Percentiles rank a stretch among this genome's conserved stretches.
Evolutionary conservation across 2,113 vertebrate species (phyloP).

Genomic region (Mola mola): DNA sequence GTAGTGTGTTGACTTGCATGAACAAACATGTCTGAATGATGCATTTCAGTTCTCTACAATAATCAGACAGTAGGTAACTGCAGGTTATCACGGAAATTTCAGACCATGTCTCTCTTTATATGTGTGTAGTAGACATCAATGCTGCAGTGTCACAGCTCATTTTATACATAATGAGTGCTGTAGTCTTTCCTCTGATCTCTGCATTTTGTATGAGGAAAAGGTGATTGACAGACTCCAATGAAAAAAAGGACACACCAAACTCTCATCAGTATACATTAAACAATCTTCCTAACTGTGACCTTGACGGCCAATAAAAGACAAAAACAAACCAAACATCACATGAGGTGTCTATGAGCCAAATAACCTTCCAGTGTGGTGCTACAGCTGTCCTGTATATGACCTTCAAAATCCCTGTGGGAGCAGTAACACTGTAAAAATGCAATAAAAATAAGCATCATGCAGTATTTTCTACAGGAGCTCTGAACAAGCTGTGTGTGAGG

Average conservation of each 20-base stretch:
- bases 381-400: slow-evolving; percentile 12
- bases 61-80: slow-evolving; percentile 18
- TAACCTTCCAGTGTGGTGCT: too few species aligned
- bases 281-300: slow-evolving; percentile 1
- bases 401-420: slow-evolving; percentile 13
- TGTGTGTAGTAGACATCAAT: slow-evolving; percentile 16
- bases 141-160: slow-evolving; percentile 24
- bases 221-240: neutral
- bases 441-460: slow-evolving; percentile 35
- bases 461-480: slow-evolving; percentile 38
- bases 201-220: neutral
- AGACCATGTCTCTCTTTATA: slow-evolving; percentile 20
- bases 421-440: slow-evolving; percentile 11
- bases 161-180: neutral
- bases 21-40: too few species aligned
- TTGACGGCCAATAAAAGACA: slow-evolving; percentile 1
- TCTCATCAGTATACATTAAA: too few species aligned
- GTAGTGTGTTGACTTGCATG: too few species aligned
- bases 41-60: slow-evolving; percentile 66
- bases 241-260: neutral
- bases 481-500: slow-evolving; percentile 20
- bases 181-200: too few species aligned
- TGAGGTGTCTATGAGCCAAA: neutral
- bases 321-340: too few species aligned
- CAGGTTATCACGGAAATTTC: too few species aligned